These are phyloP conservation scores for Dolichotis patagonum DNA, from an alignment of 2,113 vertebrate genomes.

Conservation along the genomic window DNA sequence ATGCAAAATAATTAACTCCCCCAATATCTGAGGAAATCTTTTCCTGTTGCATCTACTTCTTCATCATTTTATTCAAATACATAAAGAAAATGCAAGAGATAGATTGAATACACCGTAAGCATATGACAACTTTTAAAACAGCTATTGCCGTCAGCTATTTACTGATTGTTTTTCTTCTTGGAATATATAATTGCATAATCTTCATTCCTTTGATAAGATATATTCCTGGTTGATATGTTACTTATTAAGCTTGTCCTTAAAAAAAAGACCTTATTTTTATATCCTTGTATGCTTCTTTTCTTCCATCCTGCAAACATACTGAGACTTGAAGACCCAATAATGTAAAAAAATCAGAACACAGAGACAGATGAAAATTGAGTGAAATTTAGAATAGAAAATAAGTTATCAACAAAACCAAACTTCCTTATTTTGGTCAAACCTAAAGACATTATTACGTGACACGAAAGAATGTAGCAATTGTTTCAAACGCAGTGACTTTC, in stretches of 20 bases:
- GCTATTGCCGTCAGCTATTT: background rate
- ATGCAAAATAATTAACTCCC: background rate
- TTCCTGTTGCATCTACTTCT: background rate
- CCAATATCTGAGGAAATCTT: background rate
- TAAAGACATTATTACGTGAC: background rate
- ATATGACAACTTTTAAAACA: background rate
- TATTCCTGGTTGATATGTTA: background rate
- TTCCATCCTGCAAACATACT: background rate
- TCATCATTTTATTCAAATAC: background rate
- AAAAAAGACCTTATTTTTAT: background rate
- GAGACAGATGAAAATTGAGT: background rate
- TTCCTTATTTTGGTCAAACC: background rate
- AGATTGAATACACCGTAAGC: background rate
- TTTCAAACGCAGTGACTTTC: background rate
- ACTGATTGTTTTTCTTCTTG: background rate
- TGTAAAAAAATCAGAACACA: background rate
- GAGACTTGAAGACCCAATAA: background rate
- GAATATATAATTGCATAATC: background rate
- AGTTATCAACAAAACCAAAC: background rate
- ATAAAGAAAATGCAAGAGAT: background rate
- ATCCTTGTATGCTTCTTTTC: background rate
- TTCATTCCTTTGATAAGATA: background rate
- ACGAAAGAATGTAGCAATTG: background rate
- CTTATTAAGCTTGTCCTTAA: background rate
- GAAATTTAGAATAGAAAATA: background rate